Percentiles rank a stretch among this genome's conserved stretches.
phyloP scores from a whole-genome alignment of 2,113 vertebrate species.

The Cheirogaleus medius region DNA sequence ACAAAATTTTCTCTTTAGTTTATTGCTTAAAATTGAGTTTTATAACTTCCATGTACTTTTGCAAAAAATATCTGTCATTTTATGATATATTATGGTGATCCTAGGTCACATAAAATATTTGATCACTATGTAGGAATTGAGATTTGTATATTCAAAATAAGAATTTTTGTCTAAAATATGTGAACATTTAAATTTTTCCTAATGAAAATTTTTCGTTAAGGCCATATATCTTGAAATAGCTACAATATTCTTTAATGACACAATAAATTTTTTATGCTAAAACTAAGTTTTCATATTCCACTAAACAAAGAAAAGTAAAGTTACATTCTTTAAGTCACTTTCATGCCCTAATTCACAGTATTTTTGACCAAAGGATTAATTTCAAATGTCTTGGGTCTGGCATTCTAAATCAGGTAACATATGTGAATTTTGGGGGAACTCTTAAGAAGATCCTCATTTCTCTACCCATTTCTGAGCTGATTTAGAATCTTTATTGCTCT shows the following conservation, averaged over 20 bases:
- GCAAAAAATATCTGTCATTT: background rate
- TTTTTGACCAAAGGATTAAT: background rate
- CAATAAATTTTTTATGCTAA: background rate
- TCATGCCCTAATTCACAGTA: background rate
- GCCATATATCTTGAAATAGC: background rate
- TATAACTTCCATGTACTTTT: background rate
- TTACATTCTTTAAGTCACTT: background rate
- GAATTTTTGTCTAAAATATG: background rate
- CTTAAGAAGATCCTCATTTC: background rate
- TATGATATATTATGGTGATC: background rate
- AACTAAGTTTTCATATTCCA: background rate
- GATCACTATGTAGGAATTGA: background rate
- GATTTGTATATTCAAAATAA: background rate
- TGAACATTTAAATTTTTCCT: background rate
- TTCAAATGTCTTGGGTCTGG: background rate
- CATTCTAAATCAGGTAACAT: background rate
- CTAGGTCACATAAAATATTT: conserved; percentile 3
- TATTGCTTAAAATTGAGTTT: conserved; percentile 61
- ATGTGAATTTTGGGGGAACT: background rate
- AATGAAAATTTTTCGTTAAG: background rate
- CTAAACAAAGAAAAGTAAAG: background rate
- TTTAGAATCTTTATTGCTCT: background rate
- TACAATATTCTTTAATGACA: background rate
- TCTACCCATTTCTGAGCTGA: background rate
- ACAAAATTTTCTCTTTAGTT: conserved; percentile 65